Base-by-base conservation (phyloP, 2,888 invertebrate species). In the Andrena praecox region DNA sequence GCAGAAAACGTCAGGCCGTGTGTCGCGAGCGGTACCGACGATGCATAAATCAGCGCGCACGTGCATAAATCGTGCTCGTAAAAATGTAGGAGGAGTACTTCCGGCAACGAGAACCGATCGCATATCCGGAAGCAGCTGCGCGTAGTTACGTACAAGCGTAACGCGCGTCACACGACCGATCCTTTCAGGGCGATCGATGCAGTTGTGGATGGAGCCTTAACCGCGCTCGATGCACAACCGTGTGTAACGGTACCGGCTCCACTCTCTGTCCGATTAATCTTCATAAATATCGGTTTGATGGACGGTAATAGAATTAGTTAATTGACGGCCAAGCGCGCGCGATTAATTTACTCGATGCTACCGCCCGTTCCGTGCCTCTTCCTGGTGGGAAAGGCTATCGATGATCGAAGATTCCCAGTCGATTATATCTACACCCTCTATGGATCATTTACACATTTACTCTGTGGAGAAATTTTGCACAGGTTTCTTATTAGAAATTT, bases 71-170 rank as follows among this genome's bases (percentile, higher is more conserved):
- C 64, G 79, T 48, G 74, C 71, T 70, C 67, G 78, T 79, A 82
- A 84, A 82, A 84, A 84, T 84, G 84, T 84, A 75, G 68, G 79
- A 60, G 54, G 56, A 59, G 64, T 56, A 62, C 85, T 87, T 87
- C 87, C 87, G 87, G 87, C 78, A 85, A 70, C 68, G 84, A 82
- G 82, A 42, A 86, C 82, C 86, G 80, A 84, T 87, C 84, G 75
- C 84, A 48, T 24, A 86, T 87, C 87, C 87, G 87, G 87, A 74
- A 82, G 84, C 82, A 84, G 84, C 76, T 71, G 84, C 67, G 81
- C 73, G 69, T 59, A 10, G 67, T 85, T 82, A 80, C 59, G 59
- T 87, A 85, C 80, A 63, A 75, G 68, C 62, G 70, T 64, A 73
- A 64, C 71, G 60, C 71, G 66, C 31, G 81, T 71, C 59, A 48